Percentiles rank a stretch among this genome's conserved stretches.
These are phyloP conservation scores for Heterodera carotae DNA, from an alignment of 1,140 invertebrate species.

Conservation along the genomic window DNA sequence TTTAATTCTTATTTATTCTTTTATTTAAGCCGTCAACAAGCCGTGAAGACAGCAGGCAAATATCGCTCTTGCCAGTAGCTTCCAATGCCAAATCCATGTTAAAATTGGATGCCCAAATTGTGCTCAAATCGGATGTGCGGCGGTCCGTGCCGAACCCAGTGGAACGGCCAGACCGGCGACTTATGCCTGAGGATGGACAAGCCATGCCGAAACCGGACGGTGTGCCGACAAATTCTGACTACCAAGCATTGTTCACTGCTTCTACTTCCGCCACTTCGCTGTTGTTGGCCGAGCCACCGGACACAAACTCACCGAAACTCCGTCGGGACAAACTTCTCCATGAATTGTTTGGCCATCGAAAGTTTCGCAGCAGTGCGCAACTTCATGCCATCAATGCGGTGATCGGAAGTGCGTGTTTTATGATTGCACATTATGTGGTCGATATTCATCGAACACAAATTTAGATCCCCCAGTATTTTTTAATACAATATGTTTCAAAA, in stretches of 20 bases:
- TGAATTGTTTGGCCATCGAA: constrained; percentile 39
- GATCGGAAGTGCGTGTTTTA: constrained; percentile 28
- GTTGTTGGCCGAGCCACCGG: background rate
- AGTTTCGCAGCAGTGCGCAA: constrained; percentile 36
- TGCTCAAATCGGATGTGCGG: too few species aligned
- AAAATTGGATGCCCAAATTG: background rate
- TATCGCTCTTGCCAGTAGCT: background rate
- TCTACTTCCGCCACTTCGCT: background rate
- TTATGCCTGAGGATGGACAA: background rate
- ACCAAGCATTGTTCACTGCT: background rate
- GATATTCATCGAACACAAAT: too few species aligned
- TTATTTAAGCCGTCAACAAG: background rate
- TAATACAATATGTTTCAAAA: too few species aligned
- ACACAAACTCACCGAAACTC: background rate
- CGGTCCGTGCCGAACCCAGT: constrained; percentile 10
- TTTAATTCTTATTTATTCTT: background rate
- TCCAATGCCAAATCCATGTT: background rate
- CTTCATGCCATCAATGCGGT: constrained; percentile 31
- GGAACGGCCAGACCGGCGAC: too few species aligned
- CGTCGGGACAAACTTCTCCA: constrained; percentile 28
- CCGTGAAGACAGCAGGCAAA: background rate
- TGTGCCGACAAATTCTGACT: background rate
- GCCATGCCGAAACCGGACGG: constrained; percentile 22
- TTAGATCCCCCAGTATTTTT: too few species aligned
- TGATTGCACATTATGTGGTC: too few species aligned